Evolutionary conservation across 2,888 invertebrate genomes (phyloP).

Genomic region (Drepanosiphum platanoidis): DNA sequence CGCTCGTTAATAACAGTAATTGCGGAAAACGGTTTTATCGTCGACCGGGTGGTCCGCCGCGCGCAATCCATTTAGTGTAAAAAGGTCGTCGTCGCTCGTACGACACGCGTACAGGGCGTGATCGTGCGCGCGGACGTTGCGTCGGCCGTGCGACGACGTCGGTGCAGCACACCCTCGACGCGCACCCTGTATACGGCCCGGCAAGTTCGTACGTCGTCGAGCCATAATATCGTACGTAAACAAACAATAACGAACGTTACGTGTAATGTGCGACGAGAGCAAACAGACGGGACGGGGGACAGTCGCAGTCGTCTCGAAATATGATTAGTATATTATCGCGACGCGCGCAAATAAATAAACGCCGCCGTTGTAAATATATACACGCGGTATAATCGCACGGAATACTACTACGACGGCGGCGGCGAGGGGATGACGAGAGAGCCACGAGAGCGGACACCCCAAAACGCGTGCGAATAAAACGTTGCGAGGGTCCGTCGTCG

Average conservation of each 20-base stretch:
- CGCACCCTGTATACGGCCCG: neutral
- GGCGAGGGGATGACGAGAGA: too few relatives aligned
- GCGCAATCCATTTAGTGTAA: conserved; percentile 42
- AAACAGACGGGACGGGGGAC: conserved; percentile 47
- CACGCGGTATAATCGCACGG: neutral
- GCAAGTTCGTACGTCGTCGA: neutral
- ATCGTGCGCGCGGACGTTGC: too few relatives aligned
- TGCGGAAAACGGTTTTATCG: neutral
- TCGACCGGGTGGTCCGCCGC: conserved; percentile 51
- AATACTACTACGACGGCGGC: neutral
- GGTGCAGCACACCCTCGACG: neutral
- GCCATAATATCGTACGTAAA: conserved; percentile 10
- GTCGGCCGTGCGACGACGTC: neutral
- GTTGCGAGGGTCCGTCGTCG: neutral
- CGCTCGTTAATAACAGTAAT: neutral
- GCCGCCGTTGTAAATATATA: conserved; percentile 4
- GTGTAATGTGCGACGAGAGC: neutral
- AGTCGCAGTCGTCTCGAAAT: conserved; percentile 33
- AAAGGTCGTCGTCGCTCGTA: neutral
- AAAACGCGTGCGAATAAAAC: conserved; percentile 47
- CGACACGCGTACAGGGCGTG: neutral
- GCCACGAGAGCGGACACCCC: conserved; percentile 7
- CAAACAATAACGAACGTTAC: neutral
- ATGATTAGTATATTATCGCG: conserved; percentile 52
- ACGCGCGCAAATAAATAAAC: neutral